Base-by-base conservation (phyloP, 2,888 invertebrate genomes). In the Cosmopolites sordidus region DNA sequence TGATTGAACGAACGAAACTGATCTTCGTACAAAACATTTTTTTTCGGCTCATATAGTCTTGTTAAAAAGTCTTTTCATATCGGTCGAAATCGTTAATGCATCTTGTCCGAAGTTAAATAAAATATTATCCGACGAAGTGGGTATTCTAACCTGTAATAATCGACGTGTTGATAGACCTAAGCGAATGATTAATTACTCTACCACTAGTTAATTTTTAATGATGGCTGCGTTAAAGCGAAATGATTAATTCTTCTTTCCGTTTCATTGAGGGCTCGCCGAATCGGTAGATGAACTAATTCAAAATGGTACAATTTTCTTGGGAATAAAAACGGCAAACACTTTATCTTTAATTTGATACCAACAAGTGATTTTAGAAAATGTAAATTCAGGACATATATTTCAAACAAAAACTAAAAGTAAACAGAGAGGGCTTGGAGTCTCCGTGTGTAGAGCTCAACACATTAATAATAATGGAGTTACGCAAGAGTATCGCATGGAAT, bases 201-300 rank as follows among this genome's bases (percentile, higher is more conserved):
- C 53, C 53, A 53, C 53, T 58, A 51, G 56, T 58, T 55, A 47
- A 55, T 48, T 58, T 58, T 56, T 58, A 56, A 58, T 58, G 51
- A 53, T 48, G 41, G 49, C 50, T 47, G 52, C 49, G 47, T 52
- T 39, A 47, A 54, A 48, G 45, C 39, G 46, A 38, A 51, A 51
- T 58, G 56, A 58, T 54, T 58, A 58, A 56, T 58, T 44, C 43
- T 33, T 44, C 37, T 27, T 38, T 30, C 45, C 49, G 33, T 53
- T 49, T 41, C 22, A 16, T 33, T 30, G 56, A 42, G 33, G 16
- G 44, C 42, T 52, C n/a, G 49, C 41, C 43, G 50, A 55, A 44
- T 18, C 43, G 41, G 47, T 39, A 27, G 43, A 55, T 52, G 50
- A 46, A 48, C 52, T 49, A n/a, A n/a, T n/a, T n/a, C n/a, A n/a